Evolutionary conservation across 2,113 vertebrate genomes (phyloP), one percentile per base, ranked within the genome.

Genomic region (Hemichromis elongatus): DNA sequence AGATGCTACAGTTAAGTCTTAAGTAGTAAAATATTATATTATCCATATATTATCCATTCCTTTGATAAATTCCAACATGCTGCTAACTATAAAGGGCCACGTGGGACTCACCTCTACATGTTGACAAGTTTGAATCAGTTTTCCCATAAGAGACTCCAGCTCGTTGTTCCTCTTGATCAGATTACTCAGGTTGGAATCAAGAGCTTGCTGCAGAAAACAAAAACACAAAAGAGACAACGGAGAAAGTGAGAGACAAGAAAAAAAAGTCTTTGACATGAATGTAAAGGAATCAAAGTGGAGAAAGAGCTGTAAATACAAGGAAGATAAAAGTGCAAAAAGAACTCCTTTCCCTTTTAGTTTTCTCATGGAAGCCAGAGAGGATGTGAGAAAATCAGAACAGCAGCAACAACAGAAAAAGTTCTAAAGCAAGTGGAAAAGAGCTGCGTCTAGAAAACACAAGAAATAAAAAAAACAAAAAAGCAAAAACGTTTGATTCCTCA

Each of bases 151-250:
- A 19, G 96, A 97, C 95, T 99, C 98, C 95, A 99, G 96, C 95
- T 99, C 98, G 0, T 97, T 98, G 91, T 99, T 99, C 91, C 98
- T 98, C 96, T 98, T 99, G 92, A 99, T 98, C 90, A 99, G 94
- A 90, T 95, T 97, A 83, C 95, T 97, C 91, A 99, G 97, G 93
- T 98, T 99, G 86, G 96, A 97, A 85, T 99, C 98, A 94, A 99
- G 94, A 81, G 97, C 97, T 98, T 99, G 98, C 98, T 99, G 96
- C 5, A 86, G 63, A 91, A 87, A 70, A 78, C 3, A 52, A 50
- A 11, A 75, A 52, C 45, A 79, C 3, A 85, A 57, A 54, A 75
- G 9, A 35, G 19, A 54, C 1, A 66, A 78, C 11, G 30, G 8
- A 50, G 10, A 50, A 11, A 55, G n/a, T 61, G 28, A 81, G 50